These are phyloP conservation scores for Conopomorpha cramerella DNA, from an alignment of 1,140 invertebrate species.

Conservation along the genomic window DNA sequence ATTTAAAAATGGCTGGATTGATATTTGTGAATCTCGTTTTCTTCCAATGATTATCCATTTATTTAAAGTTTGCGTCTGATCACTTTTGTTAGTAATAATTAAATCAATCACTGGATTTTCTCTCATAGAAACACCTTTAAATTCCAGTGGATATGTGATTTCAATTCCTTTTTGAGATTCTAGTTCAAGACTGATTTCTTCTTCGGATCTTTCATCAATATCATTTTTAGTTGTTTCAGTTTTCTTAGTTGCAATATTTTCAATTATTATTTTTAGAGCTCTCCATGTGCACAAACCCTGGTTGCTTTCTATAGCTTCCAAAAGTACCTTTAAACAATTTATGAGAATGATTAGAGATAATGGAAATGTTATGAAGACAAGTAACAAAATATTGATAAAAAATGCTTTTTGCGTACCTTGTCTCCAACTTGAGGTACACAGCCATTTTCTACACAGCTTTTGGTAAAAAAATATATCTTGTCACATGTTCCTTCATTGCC, in stretches of 20 bases:
- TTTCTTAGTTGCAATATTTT: constrained; percentile 7
- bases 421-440: constrained; percentile 61
- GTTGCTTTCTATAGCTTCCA: constrained; percentile 70
- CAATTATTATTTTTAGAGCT: constrained; percentile 55
- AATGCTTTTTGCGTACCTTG: constrained; percentile 26
- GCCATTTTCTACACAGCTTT: constrained; percentile 49
- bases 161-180: constrained; percentile 27
- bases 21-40: constrained; percentile 33
- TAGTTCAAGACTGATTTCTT: constrained; percentile 14
- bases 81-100: constrained; percentile 30
- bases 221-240: constrained; percentile 4
- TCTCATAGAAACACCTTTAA: constrained; percentile 26
- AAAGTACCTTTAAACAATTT: too few species aligned
- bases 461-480: constrained; percentile 61
- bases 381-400: too few species aligned
- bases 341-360: too few species aligned
- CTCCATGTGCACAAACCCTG: constrained; percentile 65
- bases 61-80: constrained; percentile 24
- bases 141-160: constrained; percentile 30
- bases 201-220: constrained; percentile 11
- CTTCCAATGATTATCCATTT: constrained; percentile 41
- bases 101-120: constrained; percentile 16
- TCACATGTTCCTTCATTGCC: constrained; percentile 48
- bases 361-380: too few species aligned
- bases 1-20: constrained; percentile 26